Evolutionary conservation across 2,888 invertebrate species (phyloP), one percentile per base, ranked within the genome.

Genomic region (Rhodophaea formosa): DNA sequence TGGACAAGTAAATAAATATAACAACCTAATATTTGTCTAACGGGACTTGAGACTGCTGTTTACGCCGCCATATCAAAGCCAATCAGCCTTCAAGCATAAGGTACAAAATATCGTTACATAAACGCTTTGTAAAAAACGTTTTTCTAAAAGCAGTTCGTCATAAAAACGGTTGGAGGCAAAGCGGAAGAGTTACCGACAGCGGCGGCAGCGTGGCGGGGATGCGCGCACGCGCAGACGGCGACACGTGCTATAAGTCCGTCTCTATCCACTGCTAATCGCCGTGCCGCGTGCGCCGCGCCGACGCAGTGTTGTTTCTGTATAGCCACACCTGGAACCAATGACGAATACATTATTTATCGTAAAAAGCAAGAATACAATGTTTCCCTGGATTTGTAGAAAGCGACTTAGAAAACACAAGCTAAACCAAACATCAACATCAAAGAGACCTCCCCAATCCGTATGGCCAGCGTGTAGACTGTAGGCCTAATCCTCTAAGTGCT

Each of bases 251-350:
- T 89, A 89, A 91, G 81, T 87, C 87, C 62, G 88, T 88, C 77
- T 88, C 88, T 5, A 83, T 80, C 91, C 91, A 93, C 91, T 93
- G 93, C 93, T 94, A 94, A 91, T 94, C 94, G 75, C 94, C 94
- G 73, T 93, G 92, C 67, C 92, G 92, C 63, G 88, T 62, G 62
- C 92, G 89, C 63, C 93, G 76, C 68, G 91, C 89, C 62, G 88
- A 91, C 63, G 91, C 90, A 44, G 91, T 90, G 68, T 88, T 88
- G 66, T 84, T 83, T 0, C 91, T 87, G 75, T 88, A 92, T 67
- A 88, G 57, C 91, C 91, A 92, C 63, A 92, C 92, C 91, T 91
- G 78, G 1, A 74, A 77, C 42, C 10, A 35, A n/a, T 16, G 5
- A 23, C 2, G 23, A 23, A 23, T 23, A 23, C 23, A 23, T 23